phyloP scores from a whole-genome alignment of 2,888 invertebrate species.

The Kryphioiulus occultus region DNA sequence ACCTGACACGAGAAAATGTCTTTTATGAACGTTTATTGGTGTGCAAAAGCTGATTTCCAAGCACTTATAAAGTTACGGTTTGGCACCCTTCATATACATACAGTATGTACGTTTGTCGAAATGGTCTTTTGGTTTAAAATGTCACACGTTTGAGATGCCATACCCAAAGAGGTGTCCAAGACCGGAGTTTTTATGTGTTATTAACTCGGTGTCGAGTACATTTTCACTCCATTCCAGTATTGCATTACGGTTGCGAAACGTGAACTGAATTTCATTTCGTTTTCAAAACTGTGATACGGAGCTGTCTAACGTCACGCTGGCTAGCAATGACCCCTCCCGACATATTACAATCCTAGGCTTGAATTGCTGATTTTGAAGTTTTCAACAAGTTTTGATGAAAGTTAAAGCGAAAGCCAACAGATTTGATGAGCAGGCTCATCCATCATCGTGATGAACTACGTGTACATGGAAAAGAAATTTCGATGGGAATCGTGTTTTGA shows the following conservation, averaged over 20 bases:
- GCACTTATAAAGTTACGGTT: no score
- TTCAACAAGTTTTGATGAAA: slow-evolving; percentile 28
- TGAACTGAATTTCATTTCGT: slow-evolving; percentile 3
- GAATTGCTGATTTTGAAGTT: slow-evolving; percentile 38
- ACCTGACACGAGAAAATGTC: no score
- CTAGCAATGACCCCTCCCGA: not conserved
- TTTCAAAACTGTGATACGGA: not conserved
- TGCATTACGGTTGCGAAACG: not conserved
- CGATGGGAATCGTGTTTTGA: not conserved
- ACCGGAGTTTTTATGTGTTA: slow-evolving; percentile 41
- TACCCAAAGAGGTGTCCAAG: not conserved
- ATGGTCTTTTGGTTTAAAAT: no score
- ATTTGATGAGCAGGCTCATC: slow-evolving; percentile 3
- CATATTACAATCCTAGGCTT: slow-evolving; percentile 4
- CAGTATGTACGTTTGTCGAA: no score
- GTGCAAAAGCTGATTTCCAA: no score
- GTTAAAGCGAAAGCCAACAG: slow-evolving; percentile 6
- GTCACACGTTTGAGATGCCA: not conserved
- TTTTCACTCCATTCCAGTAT: slow-evolving; percentile 9
- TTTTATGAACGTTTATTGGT: no score
- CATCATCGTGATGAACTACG: not conserved
- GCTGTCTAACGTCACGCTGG: not conserved
- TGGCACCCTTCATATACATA: no score
- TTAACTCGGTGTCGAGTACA: slow-evolving; percentile 7
- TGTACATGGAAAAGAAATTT: not conserved